Evolutionary conservation across 2,797 vertebrate species (phyloP).

Genomic region (Chaunax sp.): DNA sequence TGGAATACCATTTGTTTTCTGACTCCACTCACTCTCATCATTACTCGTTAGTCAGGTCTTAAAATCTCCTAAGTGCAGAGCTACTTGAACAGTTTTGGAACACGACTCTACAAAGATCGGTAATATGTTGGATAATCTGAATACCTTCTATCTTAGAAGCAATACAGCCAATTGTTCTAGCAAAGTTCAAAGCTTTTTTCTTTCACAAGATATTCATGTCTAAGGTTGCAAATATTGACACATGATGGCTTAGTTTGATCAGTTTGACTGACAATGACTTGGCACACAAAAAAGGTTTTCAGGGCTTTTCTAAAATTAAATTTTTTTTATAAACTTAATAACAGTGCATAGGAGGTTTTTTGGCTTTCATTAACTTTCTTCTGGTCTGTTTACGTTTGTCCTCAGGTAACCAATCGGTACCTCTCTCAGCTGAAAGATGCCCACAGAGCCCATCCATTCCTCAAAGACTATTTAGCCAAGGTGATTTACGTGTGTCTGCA

Average conservation of each 20-base stretch:
- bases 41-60: neutral
- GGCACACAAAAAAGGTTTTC: neutral
- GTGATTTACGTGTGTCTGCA: slow-evolving; percentile 68
- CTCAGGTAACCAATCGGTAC: slow-evolving; percentile 95
- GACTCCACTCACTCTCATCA: neutral
- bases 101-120: neutral
- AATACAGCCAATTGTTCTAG: neutral
- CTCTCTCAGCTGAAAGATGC: slow-evolving; percentile 96
- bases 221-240: neutral
- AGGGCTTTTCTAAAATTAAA: neutral
- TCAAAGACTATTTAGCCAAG: slow-evolving; percentile 95
- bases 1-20: neutral
- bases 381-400: slow-evolving; percentile 25
- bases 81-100: neutral
- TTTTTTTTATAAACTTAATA: neutral
- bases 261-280: neutral
- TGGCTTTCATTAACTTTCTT: neutral
- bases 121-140: neutral
- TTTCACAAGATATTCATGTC: slow-evolving; percentile 9
- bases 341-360: neutral
- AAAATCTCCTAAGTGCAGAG: neutral
- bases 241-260: too few relatives aligned
- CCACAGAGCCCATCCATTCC: slow-evolving; percentile 92
- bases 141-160: neutral
- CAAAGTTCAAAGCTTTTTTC: neutral